Evolutionary conservation across 2,113 vertebrate genomes (phyloP).

Genomic region (Picathartes gymnocephalus): DNA sequence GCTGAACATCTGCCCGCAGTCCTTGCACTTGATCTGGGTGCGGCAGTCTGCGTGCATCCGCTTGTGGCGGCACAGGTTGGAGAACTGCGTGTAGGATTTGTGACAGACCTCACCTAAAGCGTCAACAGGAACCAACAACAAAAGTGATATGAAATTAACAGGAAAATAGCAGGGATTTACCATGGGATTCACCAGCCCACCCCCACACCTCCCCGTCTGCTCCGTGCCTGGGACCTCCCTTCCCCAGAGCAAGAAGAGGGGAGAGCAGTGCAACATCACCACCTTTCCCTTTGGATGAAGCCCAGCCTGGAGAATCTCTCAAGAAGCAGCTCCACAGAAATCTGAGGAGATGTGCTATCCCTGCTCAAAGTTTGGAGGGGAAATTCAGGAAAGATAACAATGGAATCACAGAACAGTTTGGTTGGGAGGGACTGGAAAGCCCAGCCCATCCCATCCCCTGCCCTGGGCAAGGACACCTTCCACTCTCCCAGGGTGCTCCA

Average conservation of each 20-base stretch:
- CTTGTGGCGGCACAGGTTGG: conserved; percentile 99
- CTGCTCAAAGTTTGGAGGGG: background rate
- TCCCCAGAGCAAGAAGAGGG: accelerated
- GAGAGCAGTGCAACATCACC: accelerated
- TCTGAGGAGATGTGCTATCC: background rate
- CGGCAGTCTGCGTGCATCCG: conserved; percentile 99
- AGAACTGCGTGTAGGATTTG: conserved; percentile 99
- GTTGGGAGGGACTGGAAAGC: background rate
- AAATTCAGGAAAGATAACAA: background rate
- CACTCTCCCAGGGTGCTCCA: accelerated
- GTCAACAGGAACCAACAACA: conserved; percentile 67
- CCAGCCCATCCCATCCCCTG: background rate
- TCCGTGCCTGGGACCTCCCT: accelerated
- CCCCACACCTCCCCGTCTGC: accelerated
- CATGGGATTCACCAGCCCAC: accelerated
- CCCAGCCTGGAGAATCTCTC: background rate
- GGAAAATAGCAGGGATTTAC: accelerated
- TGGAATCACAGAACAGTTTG: background rate
- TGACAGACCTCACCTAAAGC: conserved; percentile 98
- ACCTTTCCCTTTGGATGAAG: accelerated
- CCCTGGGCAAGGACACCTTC: background rate
- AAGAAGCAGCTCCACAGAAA: background rate
- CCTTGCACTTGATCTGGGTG: conserved; percentile 99
- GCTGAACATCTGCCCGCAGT: conserved; percentile 99
- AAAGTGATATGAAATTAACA: conserved; percentile 61